phyloP scores from a whole-genome alignment of 2,797 vertebrate genomes.

The Orestias chungarensis region DNA sequence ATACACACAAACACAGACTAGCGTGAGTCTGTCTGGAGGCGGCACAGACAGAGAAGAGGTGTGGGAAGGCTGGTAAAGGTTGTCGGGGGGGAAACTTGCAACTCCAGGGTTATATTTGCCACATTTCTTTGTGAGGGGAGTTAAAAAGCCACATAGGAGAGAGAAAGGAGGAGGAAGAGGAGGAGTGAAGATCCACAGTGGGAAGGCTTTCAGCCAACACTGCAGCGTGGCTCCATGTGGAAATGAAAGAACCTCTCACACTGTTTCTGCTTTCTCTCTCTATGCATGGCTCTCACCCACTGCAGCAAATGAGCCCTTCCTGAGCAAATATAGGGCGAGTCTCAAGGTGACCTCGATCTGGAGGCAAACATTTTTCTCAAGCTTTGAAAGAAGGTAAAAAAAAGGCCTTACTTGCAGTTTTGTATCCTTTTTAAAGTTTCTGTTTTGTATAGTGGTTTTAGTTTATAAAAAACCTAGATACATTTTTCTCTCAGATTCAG shows the following conservation, averaged over 20 bases:
- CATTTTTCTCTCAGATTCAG: conserved; percentile 3
- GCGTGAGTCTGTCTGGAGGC: conserved; percentile 62
- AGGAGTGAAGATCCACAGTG: conserved; percentile 58
- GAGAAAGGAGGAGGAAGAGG: conserved; percentile 50
- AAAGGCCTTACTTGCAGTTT: conserved; percentile 6
- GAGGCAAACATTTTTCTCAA: conserved; percentile 58
- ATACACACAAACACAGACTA: conserved; percentile 21
- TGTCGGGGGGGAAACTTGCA: conserved; percentile 73
- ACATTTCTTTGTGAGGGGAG: conserved; percentile 62
- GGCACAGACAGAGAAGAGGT: conserved; percentile 58
- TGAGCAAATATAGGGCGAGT: conserved; percentile 55
- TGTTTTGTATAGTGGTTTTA: conserved; percentile 17
- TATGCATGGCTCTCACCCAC: conserved; percentile 47
- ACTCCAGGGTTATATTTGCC: conserved; percentile 70
- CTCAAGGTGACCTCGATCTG: conserved; percentile 37
- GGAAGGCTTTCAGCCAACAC: conserved; percentile 65
- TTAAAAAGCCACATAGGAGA: conserved; percentile 66
- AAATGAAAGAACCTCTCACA: conserved; percentile 78
- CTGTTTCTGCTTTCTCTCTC: conserved; percentile 52
- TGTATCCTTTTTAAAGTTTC: conserved; percentile 2
- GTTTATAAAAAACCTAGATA: neutral
- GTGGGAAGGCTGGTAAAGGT: too few species aligned
- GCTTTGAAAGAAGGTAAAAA: conserved; percentile 15
- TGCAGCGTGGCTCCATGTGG: conserved; percentile 78
- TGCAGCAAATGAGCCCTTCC: conserved; percentile 64